phyloP scores from a whole-genome alignment of 2,113 vertebrate species.

The Tympanuchus pallidicinctus region DNA sequence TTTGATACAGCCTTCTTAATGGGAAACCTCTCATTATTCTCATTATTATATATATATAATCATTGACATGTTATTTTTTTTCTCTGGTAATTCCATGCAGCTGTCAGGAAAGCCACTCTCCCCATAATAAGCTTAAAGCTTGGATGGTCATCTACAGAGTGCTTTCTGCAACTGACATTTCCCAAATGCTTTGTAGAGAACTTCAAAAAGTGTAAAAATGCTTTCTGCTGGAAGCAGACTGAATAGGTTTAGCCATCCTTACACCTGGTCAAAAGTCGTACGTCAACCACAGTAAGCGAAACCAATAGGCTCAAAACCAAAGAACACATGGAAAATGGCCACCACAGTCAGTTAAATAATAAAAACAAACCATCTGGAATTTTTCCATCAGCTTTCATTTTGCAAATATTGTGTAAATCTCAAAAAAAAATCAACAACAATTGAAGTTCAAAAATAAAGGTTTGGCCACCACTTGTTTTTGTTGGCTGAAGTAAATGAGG shows the following conservation, averaged over 20 bases:
- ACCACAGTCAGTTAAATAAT: not conserved
- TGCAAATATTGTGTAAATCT: constrained; percentile 3
- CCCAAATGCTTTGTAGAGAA: not conserved
- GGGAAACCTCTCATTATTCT: not conserved
- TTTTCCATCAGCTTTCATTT: constrained; percentile 4
- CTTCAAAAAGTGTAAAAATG: not conserved
- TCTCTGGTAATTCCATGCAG: accelerated
- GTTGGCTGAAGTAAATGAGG: not conserved
- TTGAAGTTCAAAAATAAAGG: not conserved
- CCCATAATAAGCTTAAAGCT: not conserved
- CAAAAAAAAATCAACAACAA: not conserved
- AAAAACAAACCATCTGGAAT: not conserved
- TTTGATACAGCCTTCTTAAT: not conserved
- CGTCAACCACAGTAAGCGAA: not conserved
- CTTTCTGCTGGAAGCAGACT: not conserved
- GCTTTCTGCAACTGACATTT: not conserved
- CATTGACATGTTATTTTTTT: not conserved
- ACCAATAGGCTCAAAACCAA: not conserved
- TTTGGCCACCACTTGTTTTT: not conserved
- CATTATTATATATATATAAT: too few species aligned
- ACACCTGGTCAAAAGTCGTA: not conserved
- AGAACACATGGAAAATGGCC: not conserved
- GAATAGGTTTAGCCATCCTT: not conserved
- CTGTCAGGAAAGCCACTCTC: not conserved
- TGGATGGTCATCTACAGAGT: not conserved